Evolutionary conservation across 1,140 invertebrate species (phyloP), one percentile per base, ranked within the genome.

Genomic region (Heliconius himera): DNA sequence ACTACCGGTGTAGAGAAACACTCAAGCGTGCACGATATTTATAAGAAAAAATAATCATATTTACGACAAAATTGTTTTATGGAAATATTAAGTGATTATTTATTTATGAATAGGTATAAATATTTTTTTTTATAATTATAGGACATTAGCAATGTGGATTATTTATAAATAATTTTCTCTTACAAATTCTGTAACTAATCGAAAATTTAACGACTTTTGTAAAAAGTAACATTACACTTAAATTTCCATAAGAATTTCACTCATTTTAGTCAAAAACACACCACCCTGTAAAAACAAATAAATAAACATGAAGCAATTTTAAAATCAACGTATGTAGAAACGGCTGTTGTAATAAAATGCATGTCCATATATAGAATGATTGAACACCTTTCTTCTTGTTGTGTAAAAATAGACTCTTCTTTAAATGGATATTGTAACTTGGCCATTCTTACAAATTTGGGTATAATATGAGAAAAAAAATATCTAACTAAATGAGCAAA

Each of bases 1-100:
- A 84, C 81, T 84, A 82, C 82, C 66, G 79, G 77, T 72, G 26
- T 74, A 41, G 76, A 73, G 78, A 82, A 79, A 80, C 76, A 70
- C 71, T 82, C 60, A 60, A 26, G 70, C n/a, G 8, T 41, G 22
- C 60, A 66, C 22, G 60, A 9, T 56, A 29, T 26, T 26, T 26
- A 29, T 66, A 29, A 60, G n/a, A 22, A 56, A 60, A n/a, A 22
- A 36, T 36, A 36, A 60, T 4, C 11, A 46, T 16, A 46, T 46
- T 46, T 46, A 46, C 41, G 13, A 46, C 3, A 46, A 6, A 46
- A 13, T 4, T 3, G 3, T 46, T 13, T 46, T 46, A 13, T 0
- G 13, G 4, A 16, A 13, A 46, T 4, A 16, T 46, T 46, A 46
- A 46, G 0, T 16, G 41, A 16, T 46, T 46, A 16, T 16, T 46